These are phyloP conservation scores for Porites australiensis DNA, from an alignment of 64 coral and sea anemone species.

Conservation along the genomic window DNA sequence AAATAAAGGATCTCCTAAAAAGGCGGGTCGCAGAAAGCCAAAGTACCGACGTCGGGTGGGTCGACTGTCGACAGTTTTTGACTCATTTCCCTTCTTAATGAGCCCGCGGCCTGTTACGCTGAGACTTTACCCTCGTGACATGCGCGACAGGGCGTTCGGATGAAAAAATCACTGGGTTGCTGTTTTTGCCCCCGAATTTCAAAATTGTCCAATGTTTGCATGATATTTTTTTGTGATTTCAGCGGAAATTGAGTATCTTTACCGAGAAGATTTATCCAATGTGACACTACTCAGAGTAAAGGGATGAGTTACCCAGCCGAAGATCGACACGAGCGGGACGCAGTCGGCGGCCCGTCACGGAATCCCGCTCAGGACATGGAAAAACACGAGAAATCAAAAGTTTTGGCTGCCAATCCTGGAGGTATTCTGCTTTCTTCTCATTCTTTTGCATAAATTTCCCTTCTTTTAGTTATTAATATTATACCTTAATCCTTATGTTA, in stretches of 20 bases:
- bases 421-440: neutral
- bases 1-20: too few relatives aligned
- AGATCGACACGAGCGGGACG: constrained; percentile 43
- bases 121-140: neutral
- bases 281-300: neutral
- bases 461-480: neutral
- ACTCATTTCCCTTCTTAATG: neutral
- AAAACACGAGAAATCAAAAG: constrained; percentile 52
- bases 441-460: neutral
- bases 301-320: constrained; percentile 42
- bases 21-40: too few relatives aligned
- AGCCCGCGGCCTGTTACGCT: neutral
- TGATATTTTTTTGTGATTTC: constrained; percentile 13
- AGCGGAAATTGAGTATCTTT: constrained; percentile 13
- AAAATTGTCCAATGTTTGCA: constrained; percentile 42
- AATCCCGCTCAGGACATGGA: constrained; percentile 32
- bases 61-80: too few relatives aligned
- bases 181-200: constrained; percentile 57
- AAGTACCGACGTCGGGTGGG: too few relatives aligned
- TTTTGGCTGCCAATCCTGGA: constrained; percentile 11
- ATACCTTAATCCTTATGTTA: neutral
- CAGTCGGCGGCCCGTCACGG: constrained; percentile 20
- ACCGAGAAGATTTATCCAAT: constrained; percentile 9
- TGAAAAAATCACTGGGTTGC: constrained; percentile 49
- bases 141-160: neutral